Conservation (phyloP, 2,113 vertebrate species). For the Syngnathus floridae region DNA sequence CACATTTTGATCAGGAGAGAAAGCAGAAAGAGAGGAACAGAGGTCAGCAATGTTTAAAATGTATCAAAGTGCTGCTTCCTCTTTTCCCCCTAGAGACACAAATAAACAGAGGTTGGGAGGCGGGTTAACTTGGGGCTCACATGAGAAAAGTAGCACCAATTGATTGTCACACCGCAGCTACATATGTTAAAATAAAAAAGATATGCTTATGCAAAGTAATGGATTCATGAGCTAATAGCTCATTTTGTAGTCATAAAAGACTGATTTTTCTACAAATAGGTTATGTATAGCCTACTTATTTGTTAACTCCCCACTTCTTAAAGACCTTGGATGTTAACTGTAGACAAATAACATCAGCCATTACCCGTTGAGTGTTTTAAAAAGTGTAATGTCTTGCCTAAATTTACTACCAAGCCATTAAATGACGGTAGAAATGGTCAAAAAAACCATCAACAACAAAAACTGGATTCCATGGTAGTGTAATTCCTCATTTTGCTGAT, state of each 20-base stretch:
- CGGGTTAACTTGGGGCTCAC: conserved; percentile 22
- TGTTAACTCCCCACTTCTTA: not conserved
- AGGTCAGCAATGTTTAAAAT: conserved; percentile 48
- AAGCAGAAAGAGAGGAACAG: conserved; percentile 36
- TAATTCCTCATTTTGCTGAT: not conserved
- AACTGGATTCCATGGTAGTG: not conserved
- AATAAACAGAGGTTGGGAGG: conserved; percentile 40
- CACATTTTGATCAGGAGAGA: not conserved
- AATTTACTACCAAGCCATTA: not conserved
- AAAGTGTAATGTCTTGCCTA: not conserved
- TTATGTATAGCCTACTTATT: conserved; percentile 14
- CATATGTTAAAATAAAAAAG: not conserved
- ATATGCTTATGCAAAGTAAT: conserved; percentile 2
- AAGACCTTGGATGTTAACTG: not conserved
- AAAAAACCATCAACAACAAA: not conserved
- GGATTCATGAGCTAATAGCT: not conserved
- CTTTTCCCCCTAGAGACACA: conserved; percentile 29
- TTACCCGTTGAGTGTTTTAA: not conserved
- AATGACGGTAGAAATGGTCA: not conserved
- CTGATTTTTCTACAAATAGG: not conserved
- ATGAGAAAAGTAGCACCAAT: conserved; percentile 24
- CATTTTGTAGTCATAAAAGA: not conserved
- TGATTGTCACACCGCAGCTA: conserved; percentile 10
- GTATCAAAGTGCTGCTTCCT: conserved; percentile 49
- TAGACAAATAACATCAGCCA: not conserved